These are phyloP conservation scores for Aegithalos caudatus DNA, from an alignment of 2,113 vertebrate genomes.

Conservation along the genomic window DNA sequence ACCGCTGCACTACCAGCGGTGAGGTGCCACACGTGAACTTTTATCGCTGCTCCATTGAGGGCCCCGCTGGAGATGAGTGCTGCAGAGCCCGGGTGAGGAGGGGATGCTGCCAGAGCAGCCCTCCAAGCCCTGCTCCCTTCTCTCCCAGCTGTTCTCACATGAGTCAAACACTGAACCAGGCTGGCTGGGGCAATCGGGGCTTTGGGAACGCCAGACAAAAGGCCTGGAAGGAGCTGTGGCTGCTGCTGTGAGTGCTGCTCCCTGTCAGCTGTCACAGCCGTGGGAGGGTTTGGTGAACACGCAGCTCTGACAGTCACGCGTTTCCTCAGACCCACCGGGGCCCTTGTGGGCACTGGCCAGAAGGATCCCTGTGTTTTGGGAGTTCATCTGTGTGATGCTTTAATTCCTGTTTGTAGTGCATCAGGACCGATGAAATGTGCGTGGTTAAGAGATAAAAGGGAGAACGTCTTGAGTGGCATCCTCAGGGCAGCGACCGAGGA, in stretches of 20 bases:
- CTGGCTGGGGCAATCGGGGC: neutral
- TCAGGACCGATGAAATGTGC: neutral
- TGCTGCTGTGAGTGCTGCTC: neutral
- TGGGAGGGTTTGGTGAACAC: neutral
- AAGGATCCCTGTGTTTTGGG: neutral
- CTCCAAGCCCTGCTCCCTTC: neutral
- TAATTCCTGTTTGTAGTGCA: neutral
- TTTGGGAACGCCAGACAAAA: neutral
- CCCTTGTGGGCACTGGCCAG: neutral
- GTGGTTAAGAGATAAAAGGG: neutral
- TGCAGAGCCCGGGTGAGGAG: neutral
- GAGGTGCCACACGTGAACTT: neutral
- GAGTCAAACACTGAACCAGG: neutral
- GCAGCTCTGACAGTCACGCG: neutral
- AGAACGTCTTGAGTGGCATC: neutral
- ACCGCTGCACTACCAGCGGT: rapidly evolving
- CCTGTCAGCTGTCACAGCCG: neutral
- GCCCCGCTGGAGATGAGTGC: neutral
- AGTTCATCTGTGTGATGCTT: neutral
- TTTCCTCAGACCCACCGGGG: neutral
- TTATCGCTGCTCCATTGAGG: neutral
- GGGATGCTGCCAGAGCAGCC: neutral
- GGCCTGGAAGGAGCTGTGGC: neutral
- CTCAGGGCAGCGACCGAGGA: neutral
- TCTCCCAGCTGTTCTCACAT: neutral